Evolutionary conservation across 2,797 vertebrate species (phyloP), one percentile per base, ranked within the genome.

Genomic region (Labeo calbasu): DNA sequence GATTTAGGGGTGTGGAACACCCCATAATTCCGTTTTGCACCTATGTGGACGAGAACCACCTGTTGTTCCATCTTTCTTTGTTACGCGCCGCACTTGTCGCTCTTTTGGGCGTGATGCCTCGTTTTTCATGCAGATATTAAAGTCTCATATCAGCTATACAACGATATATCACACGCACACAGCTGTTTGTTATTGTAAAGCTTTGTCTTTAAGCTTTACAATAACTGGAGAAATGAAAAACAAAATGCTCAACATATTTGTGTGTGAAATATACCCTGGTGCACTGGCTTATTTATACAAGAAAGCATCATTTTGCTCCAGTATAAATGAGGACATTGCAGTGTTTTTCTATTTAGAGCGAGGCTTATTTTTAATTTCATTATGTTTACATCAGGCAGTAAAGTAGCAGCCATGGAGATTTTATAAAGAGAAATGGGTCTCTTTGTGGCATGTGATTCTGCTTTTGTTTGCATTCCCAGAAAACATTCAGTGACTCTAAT

Each of bases 1-100:
- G 12, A 17, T 23, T 17, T 61, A 61, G 21, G 13, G 7, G 8
- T 25, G 36, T 11, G 5, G 12, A n/a, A 40, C 19, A 10, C 73
- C 21, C 48, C 48, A 73, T 51, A 17, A 51, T 28, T 75, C 25
- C 5, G 28, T 40, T 75, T n/a, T 13, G 51, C 40, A 46, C 68
- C 68, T 68, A 12, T 7, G 7, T 32, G 61, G 13, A 65, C 14
- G 25, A 65, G 14, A 65, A 88, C 90, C 94, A 95, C 95, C 94
- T 95, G 95, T 95, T 95, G 94, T 93, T 92, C 85, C 88, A 43
- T 86, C 88, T 81, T 71, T 87, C 86, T 87, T 87, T 88, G 85
- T 86, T 87, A 68, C 86, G 65, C 36, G 25, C 71, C 69, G 72
- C 79, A 89, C 77, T 91, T 90, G 86, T 87, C 88, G 76, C 83